Percentiles rank a stretch among this genome's conserved stretches.
Conservation (phyloP, 2,113 vertebrate species). For the Cromileptes altivelis region DNA sequence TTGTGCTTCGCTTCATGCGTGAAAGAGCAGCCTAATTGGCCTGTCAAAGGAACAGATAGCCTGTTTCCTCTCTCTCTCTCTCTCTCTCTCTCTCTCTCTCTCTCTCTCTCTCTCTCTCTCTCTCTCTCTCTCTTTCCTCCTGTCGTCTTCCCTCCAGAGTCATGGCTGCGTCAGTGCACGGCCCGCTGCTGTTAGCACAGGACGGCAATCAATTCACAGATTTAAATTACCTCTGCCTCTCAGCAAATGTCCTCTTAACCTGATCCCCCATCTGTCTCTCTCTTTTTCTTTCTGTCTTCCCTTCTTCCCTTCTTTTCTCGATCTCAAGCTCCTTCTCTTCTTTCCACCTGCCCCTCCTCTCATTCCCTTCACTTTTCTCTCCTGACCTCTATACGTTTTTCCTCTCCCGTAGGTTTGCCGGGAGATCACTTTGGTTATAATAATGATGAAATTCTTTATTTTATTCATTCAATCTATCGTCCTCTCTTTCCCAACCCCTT, state of each 20-base stretch:
- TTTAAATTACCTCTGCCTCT: slow-evolving; percentile 70
- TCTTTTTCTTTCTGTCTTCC: neutral
- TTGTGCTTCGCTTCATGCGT: slow-evolving; percentile 53
- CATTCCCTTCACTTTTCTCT: neutral
- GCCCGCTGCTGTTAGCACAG: slow-evolving; percentile 51
- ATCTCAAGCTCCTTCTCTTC: slow-evolving; percentile 15
- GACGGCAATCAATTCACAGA: slow-evolving; percentile 73
- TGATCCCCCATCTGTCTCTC: slow-evolving; percentile 43
- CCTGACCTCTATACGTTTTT: slow-evolving; percentile 6
- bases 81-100: neutral
- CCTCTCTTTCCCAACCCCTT: neutral
- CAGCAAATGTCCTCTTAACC: slow-evolving; percentile 54
- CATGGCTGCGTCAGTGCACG: slow-evolving; percentile 43
- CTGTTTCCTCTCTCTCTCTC: slow-evolving; percentile 1
- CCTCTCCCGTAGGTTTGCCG: neutral
- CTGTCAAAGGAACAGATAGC: slow-evolving; percentile 69
- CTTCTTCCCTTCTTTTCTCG: neutral
- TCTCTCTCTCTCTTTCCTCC: neutral
- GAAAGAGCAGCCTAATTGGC: slow-evolving; percentile 73
- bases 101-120: neutral
- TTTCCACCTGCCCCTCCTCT: neutral
- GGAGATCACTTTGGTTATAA: neutral
- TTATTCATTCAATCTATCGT: neutral
- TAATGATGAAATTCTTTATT: neutral
- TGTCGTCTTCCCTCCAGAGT: slow-evolving; percentile 31